Evolutionary conservation across 1,140 invertebrate genomes (phyloP), one percentile per base, ranked within the genome.

Genomic region (Cyphomyrmex costatus): DNA sequence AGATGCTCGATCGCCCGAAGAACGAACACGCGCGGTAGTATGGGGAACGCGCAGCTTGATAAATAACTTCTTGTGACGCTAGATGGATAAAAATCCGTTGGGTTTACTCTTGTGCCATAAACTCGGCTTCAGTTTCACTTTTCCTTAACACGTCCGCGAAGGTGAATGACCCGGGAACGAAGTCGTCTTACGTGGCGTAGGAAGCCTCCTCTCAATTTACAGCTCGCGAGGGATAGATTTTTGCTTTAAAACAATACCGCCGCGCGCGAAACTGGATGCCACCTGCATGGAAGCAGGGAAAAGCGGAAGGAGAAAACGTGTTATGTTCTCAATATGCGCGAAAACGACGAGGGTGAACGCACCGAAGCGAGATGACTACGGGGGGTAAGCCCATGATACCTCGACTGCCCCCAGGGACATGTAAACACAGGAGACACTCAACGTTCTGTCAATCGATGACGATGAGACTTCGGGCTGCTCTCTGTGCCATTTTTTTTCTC

Each of bases 211-310:
- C 86, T 90, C 92, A 92, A 94, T 94, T 94, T 94, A 93, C 91
- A 89, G 91, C 91, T 91, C 94, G 78, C 94, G 42, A 58, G 94
- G 94, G 94, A 94, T 92, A 93, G 92, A 93, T 95, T 95, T 91
- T 87, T 91, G 91, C 90, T 95, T 95, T 94, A 93, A 95, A 95
- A 95, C 93, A 95, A 95, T 95, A 94, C 71, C n/a, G 84, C 56
- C 61, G 83, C 79, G 88, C 61, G 83, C 79, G 88, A 85, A 91
- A 91, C 84, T 85, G 86, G 86, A 87, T 88, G 87, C 70, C 76
- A 68, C 65, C 70, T 36, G 63, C n/a, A n/a, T 60, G 30, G n/a
- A 12, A 27, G 68, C 36, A 83, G 63, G 49, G 68, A 6, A 10
- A 14, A 33, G 33, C 66, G 86, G 24, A 63, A 79, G 63, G 36